Base-by-base conservation (phyloP, 2,888 invertebrate genomes). In the Bombyx huttoni region DNA sequence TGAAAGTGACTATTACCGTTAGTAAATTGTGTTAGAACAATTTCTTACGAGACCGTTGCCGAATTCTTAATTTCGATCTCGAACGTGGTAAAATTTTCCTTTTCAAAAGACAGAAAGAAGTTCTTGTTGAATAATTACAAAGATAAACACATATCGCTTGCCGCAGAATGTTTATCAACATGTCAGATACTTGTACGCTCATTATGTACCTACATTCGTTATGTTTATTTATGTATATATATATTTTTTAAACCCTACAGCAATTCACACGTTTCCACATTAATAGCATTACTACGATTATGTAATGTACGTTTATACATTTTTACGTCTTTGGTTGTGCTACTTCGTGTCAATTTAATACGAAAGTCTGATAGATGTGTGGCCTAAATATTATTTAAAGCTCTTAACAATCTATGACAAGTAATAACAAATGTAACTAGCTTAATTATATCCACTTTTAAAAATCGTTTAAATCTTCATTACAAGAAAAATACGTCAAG, bases 1-100 rank as follows among this genome's bases (percentile, higher is more conserved):
- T 85, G 86, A 88, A 88, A 87, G 87, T 86, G 82, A 82, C 84
- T 79, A 78, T 78, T 78, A 82, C 85, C 81, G 84, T 83, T 83
- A 82, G 75, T 78, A 78, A 77, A 81, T 84, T 83, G 78, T 76
- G 80, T 81, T 83, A 79, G 77, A 81, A 77, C 72, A 74, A 79
- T 79, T 80, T 83, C 73, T 76, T 79, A 72, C 68, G 68, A 66
- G 60, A 67, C 70, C 65, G 65, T 73, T 73, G 72, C 75, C 70
- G 68, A 79, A 79, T 74, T 76, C 62, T 14, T 34, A 24, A 40
- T 47, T 34, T 33, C 49, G 49, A 51, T 51, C 53, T 51, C 51
- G 49, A 51, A 40, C 51, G 49, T 52, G 56, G 62, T 62, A 59
- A 57, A 56, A 56, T 53, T 59, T 59, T 62, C 59, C 60, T 59